These are phyloP conservation scores for Heliconius hortense DNA, from an alignment of 2,888 invertebrate species.

Conservation along the genomic window DNA sequence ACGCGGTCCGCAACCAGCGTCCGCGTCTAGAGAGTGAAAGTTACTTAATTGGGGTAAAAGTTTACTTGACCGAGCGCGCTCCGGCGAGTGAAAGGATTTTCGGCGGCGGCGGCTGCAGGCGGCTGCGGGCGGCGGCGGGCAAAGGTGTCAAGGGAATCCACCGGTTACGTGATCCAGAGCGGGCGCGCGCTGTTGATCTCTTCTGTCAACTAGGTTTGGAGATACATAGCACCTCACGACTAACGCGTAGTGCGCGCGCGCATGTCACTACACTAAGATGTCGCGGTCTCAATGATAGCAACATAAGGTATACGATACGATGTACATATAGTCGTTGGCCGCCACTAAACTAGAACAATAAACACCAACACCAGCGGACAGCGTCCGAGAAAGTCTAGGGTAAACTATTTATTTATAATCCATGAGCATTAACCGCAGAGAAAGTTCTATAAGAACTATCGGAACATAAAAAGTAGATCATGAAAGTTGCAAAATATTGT, in stretches of 20 bases:
- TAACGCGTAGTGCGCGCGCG: too few species aligned
- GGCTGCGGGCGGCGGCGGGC: not conserved
- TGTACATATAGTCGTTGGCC: too few species aligned
- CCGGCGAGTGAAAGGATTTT: slow-evolving; percentile 44
- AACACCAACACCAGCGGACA: not conserved
- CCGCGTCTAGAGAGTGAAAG: slow-evolving; percentile 55
- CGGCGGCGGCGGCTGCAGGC: not conserved
- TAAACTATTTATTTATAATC: slow-evolving; percentile 12
- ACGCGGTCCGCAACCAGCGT: slow-evolving; percentile 32
- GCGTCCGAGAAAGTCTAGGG: not conserved
- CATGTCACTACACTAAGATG: too few species aligned
- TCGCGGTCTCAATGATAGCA: too few species aligned
- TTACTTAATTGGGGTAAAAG: slow-evolving; percentile 55
- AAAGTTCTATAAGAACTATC: slow-evolving; percentile 33
- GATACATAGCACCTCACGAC: too few species aligned
- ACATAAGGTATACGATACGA: too few species aligned
- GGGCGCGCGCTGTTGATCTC: not conserved
- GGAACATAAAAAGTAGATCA: slow-evolving; percentile 26
- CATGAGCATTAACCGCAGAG: slow-evolving; percentile 25
- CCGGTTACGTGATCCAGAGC: slow-evolving; percentile 21
- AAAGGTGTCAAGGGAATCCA: slow-evolving; percentile 34
- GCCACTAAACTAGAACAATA: too few species aligned
- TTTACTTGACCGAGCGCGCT: slow-evolving; percentile 47
- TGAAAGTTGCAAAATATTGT: slow-evolving; percentile 19
- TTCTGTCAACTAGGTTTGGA: too few species aligned